A percentile compares a stretch with the other conserved stretches of the same genome.
These are phyloP conservation scores for Capreolus pygargus DNA, from an alignment of 2,113 vertebrate genomes.

Conservation along the genomic window DNA sequence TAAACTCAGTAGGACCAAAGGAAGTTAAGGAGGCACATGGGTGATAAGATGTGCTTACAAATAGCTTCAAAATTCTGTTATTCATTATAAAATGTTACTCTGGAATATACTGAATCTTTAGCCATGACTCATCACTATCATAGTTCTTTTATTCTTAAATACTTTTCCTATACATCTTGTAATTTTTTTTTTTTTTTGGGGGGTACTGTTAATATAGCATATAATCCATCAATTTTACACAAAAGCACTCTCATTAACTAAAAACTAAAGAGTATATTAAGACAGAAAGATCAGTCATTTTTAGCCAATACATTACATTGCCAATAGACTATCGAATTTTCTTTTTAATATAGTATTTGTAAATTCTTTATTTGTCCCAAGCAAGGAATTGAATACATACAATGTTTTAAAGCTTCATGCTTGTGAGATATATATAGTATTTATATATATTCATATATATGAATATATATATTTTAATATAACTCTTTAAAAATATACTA, in stretches of 20 bases:
- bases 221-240: background rate
- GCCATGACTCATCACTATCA: background rate
- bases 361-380: slow-evolving; percentile 38
- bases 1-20: slow-evolving; percentile 4
- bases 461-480: background rate
- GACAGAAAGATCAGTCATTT: background rate
- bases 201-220: background rate
- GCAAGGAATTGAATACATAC: background rate
- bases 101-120: background rate
- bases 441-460: background rate
- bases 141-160: background rate
- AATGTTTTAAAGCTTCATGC: background rate
- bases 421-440: background rate
- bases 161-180: background rate
- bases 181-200: background rate
- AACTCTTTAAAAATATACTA: background rate
- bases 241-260: background rate
- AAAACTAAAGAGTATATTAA: background rate
- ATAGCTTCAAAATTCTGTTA: background rate
- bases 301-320: background rate
- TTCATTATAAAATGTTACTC: background rate
- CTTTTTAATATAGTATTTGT: background rate
- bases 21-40: background rate
- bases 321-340: background rate
- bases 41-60: background rate